phyloP scores from a whole-genome alignment of 2,888 invertebrate species.

The Epinotia demarniana region DNA sequence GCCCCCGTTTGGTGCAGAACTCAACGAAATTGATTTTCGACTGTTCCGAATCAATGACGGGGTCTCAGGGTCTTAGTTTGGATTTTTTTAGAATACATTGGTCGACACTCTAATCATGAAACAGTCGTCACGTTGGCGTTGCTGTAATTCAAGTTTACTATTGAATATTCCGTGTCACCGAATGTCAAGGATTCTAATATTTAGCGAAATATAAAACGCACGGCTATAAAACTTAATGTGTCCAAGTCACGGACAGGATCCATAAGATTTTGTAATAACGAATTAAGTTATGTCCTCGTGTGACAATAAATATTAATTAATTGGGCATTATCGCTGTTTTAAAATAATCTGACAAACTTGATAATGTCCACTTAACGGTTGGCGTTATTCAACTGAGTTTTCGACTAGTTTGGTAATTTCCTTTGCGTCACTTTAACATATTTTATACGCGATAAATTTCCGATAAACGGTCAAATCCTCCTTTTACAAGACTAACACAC shows the following conservation, averaged over 20 bases:
- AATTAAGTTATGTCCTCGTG: slow-evolving; percentile 39
- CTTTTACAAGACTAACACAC: slow-evolving; percentile 22
- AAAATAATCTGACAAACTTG: slow-evolving; percentile 22
- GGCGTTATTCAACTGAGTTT: slow-evolving; percentile 21
- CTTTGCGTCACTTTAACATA: slow-evolving; percentile 8
- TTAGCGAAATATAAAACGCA: slow-evolving; percentile 41
- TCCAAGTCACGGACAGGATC: slow-evolving; percentile 39
- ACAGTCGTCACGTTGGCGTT: slow-evolving; percentile 44
- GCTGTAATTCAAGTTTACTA: slow-evolving; percentile 20
- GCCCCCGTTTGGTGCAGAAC: background rate
- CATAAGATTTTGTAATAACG: slow-evolving; percentile 40
- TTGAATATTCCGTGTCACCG: slow-evolving; percentile 37
- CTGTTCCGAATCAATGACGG: background rate
- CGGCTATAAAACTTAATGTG: slow-evolving; percentile 43
- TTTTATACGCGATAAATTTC: slow-evolving; percentile 8
- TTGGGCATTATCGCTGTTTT: slow-evolving; percentile 28
- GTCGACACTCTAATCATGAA: background rate
- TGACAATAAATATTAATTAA: slow-evolving; percentile 45
- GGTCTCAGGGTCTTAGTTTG: background rate
- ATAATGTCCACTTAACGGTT: slow-evolving; percentile 22
- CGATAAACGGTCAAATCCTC: slow-evolving; percentile 23
- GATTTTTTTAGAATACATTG: too few relatives aligned
- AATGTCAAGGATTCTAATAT: slow-evolving; percentile 42
- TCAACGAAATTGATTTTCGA: background rate
- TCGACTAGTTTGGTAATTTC: slow-evolving; percentile 28